Evolutionary conservation across 2,113 vertebrate genomes (phyloP).

Genomic region (Sceloporus tristichus): DNA sequence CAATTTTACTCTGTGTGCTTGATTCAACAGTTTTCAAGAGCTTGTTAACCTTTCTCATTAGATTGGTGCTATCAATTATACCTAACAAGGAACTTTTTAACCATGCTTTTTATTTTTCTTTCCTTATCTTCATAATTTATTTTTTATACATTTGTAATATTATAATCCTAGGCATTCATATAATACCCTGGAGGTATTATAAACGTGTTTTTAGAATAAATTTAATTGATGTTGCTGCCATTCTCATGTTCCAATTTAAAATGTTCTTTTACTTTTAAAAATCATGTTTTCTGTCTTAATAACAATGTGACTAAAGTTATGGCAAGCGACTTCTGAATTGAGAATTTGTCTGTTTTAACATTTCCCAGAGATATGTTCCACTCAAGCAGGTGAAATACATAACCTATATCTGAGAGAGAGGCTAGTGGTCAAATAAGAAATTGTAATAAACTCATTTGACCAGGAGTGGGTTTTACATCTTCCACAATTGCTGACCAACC

Average conservation of each 20-base stretch:
- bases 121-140: constrained; percentile 71
- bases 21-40: constrained; percentile 74
- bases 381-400: neutral
- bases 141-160: constrained; percentile 57
- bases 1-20: constrained; percentile 66
- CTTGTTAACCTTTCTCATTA: constrained; percentile 77
- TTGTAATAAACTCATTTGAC: no score
- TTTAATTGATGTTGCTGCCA: constrained; percentile 11
- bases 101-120: constrained; percentile 63
- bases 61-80: constrained; percentile 73
- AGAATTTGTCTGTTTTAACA: neutral
- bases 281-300: neutral
- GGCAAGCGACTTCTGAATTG: neutral
- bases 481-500: no score
- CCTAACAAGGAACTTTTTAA: constrained; percentile 71
- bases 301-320: rapidly evolving
- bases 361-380: neutral
- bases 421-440: no score
- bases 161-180: constrained; percentile 21
- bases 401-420: neutral
- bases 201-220: constrained; percentile 16
- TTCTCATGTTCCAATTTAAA: neutral
- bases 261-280: neutral
- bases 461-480: no score
- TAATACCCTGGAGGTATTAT: constrained; percentile 34